phyloP scores from a whole-genome alignment of 2,888 invertebrate species.

The Lutraria lutraria region DNA sequence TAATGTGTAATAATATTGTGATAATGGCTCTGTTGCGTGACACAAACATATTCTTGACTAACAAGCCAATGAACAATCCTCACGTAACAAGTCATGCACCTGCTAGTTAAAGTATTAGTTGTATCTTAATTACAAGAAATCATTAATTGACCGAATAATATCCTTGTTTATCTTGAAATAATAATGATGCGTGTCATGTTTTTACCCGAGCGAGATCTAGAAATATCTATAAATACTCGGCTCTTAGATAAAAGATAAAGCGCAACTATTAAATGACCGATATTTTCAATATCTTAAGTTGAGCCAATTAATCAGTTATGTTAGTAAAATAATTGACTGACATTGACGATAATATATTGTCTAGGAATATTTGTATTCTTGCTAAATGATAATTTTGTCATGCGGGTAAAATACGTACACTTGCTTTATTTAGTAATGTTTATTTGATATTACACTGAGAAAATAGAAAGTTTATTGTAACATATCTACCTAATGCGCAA shows the following conservation, averaged over 20 bases:
- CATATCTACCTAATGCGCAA: too few relatives aligned
- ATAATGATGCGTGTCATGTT: background rate
- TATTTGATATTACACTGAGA: too few relatives aligned
- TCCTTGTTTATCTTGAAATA: background rate
- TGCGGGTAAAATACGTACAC: too few relatives aligned
- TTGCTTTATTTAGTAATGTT: too few relatives aligned
- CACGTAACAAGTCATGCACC: background rate
- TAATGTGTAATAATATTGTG: background rate
- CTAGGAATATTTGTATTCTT: too few relatives aligned
- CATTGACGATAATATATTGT: too few relatives aligned
- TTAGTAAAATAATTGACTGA: too few relatives aligned
- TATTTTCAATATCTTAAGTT: background rate
- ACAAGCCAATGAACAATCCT: background rate
- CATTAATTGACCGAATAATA: conserved; percentile 11
- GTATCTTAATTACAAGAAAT: background rate
- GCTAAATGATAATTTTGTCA: too few relatives aligned
- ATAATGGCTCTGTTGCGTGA: background rate
- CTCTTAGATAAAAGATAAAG: too few relatives aligned
- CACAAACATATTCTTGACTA: background rate
- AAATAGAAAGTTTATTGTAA: too few relatives aligned
- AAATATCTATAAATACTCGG: background rate
- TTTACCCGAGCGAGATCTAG: background rate
- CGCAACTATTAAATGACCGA: background rate
- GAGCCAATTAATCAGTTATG: too few relatives aligned
- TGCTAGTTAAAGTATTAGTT: background rate